Conservation (phyloP, 2,797 vertebrate genomes). For the Hyperoplus lanceolatus region DNA sequence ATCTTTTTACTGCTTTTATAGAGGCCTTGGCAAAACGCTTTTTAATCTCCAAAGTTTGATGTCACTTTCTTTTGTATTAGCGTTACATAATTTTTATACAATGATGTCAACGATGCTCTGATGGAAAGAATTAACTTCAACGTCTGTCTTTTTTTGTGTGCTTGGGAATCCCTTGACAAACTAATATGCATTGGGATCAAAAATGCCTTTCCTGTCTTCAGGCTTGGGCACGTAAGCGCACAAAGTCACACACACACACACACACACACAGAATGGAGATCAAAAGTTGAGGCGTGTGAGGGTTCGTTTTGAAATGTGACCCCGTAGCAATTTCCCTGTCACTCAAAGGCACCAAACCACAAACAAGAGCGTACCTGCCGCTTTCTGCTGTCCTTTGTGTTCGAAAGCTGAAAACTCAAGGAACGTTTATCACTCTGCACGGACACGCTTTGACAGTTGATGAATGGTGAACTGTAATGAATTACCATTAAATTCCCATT, state of each 20-base stretch:
- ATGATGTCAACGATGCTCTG: constrained; percentile 22
- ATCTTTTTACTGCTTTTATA: constrained; percentile 32
- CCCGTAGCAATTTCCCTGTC: constrained; percentile 67
- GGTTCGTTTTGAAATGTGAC: constrained; percentile 75
- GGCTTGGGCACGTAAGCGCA: constrained; percentile 50
- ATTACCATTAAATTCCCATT: constrained; percentile 46
- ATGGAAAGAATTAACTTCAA: constrained; percentile 15
- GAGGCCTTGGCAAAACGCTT: constrained; percentile 30
- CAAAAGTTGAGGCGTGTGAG: constrained; percentile 63
- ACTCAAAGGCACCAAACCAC: constrained; percentile 59
- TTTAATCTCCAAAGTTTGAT: constrained; percentile 36
- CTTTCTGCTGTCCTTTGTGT: constrained; percentile 51
- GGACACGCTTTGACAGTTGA: constrained; percentile 46
- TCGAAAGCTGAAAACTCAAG: constrained; percentile 31
- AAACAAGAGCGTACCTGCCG: constrained; percentile 63
- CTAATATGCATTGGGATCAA: constrained; percentile 29
- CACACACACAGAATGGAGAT: constrained; percentile 52
- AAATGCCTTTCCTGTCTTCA: constrained; percentile 66
- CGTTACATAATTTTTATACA: constrained; percentile 35
- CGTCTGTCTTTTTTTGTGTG: constrained; percentile 6
- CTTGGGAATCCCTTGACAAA: constrained; percentile 41
- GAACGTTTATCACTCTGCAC: constrained; percentile 24
- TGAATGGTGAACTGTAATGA: constrained; percentile 36
- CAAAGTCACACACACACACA: constrained; percentile 22
- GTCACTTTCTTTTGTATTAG: constrained; percentile 51